Conservation (phyloP, 2,888 invertebrate species). For the Ernsta delagoae region DNA sequence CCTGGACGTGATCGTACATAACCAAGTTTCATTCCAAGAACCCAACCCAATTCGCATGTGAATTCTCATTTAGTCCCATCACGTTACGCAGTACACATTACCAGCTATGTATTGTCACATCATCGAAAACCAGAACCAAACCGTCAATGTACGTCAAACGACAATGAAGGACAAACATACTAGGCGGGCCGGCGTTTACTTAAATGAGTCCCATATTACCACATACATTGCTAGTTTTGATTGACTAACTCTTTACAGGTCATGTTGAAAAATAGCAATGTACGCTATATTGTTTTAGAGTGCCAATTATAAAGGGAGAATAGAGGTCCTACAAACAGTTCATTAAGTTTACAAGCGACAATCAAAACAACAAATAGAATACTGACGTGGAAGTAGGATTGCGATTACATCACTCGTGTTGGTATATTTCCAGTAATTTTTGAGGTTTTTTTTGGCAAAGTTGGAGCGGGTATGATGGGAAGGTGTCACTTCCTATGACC, state of each 20-base stretch:
- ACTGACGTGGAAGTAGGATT: conserved; percentile 1
- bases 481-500: too few species aligned
- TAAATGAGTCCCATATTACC: neutral
- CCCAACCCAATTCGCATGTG: neutral
- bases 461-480: too few species aligned
- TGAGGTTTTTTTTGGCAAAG: neutral
- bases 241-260: neutral
- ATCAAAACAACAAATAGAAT: conserved; percentile 27
- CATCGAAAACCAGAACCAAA: neutral
- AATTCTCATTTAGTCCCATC: neutral
- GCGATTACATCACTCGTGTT: neutral
- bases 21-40: conserved; percentile 26
- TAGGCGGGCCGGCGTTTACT: neutral
- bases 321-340: conserved; percentile 13
- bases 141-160: neutral
- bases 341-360: conserved; percentile 26
- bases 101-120: neutral
- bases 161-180: neutral
- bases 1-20: conserved; percentile 33
- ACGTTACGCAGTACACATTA: neutral
- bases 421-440: neutral
- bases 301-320: neutral
- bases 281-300: neutral
- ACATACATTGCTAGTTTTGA: neutral
- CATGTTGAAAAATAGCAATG: neutral